Evolutionary conservation across 2,888 invertebrate genomes (phyloP).

Genomic region (Tiphia femorata): DNA sequence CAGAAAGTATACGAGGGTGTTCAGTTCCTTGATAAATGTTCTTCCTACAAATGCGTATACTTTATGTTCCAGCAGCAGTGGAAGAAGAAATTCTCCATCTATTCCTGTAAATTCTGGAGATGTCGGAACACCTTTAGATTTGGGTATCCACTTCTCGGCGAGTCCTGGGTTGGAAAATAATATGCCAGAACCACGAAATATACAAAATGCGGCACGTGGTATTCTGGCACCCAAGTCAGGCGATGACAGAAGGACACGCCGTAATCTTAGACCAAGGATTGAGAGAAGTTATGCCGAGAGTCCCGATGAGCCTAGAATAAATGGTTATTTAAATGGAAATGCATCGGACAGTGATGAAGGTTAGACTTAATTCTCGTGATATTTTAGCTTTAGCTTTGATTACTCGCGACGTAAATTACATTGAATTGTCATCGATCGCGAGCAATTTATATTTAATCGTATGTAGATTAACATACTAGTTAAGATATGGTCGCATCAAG

Average conservation of each 20-base stretch:
- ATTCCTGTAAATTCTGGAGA: slow-evolving; percentile 52
- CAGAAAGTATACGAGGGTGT: too few relatives aligned
- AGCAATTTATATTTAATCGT: too few relatives aligned
- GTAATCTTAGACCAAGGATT: slow-evolving; percentile 85
- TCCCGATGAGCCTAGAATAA: slow-evolving; percentile 76
- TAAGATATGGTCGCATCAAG: too few relatives aligned
- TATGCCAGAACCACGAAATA: slow-evolving; percentile 63
- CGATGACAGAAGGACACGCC: slow-evolving; percentile 70
- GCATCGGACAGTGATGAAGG: slow-evolving; percentile 65
- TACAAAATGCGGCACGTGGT: slow-evolving; percentile 64
- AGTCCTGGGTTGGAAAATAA: slow-evolving; percentile 60
- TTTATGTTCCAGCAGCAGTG: slow-evolving; percentile 53
- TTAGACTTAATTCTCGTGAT: slow-evolving; percentile 28
- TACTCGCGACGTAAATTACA: too few relatives aligned
- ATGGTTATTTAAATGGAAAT: slow-evolving; percentile 70
- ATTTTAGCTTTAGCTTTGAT: too few relatives aligned
- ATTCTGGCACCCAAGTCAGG: slow-evolving; percentile 65
- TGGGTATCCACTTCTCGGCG: slow-evolving; percentile 60
- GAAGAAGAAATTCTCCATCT: slow-evolving; percentile 61
- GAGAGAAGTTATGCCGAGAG: slow-evolving; percentile 90
- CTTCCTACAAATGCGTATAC: background rate
- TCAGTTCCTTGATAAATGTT: too few relatives aligned
- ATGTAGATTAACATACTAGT: too few relatives aligned
- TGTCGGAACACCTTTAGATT: slow-evolving; percentile 56
- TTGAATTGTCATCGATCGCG: too few relatives aligned